A percentile compares a stretch with the other conserved stretches of the same genome.
These are phyloP conservation scores for Halyomorpha halys DNA, from an alignment of 1,140 invertebrate species.

Conservation along the genomic window DNA sequence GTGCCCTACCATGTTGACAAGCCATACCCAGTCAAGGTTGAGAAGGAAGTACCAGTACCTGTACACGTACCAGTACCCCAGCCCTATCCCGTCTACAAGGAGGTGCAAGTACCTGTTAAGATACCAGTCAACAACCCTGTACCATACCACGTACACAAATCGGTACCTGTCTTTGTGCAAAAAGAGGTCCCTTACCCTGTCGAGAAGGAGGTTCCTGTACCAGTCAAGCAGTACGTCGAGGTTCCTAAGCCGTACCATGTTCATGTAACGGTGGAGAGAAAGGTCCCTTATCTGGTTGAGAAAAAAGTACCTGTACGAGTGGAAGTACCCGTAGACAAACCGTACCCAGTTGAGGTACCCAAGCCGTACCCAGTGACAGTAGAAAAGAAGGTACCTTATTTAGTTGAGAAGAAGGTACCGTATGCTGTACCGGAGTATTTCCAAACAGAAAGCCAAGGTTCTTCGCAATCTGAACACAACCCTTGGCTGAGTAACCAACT, in stretches of 20 bases:
- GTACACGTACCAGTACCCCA: slow-evolving; percentile 58
- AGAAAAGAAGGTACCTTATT: slow-evolving; percentile 20
- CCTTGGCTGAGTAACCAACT: too few relatives aligned
- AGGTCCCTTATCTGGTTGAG: slow-evolving; percentile 15
- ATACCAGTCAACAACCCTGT: slow-evolving; percentile 10
- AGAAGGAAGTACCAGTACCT: slow-evolving; percentile 28
- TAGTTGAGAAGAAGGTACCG: slow-evolving; percentile 13
- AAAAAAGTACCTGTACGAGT: slow-evolving; percentile 17
- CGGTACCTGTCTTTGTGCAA: neutral
- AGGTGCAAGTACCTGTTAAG: slow-evolving; percentile 32
- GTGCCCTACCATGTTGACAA: slow-evolving; percentile 31
- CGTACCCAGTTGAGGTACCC: slow-evolving; percentile 21
- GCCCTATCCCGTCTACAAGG: slow-evolving; percentile 46
- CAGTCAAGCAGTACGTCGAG: slow-evolving; percentile 17
- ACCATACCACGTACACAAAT: slow-evolving; percentile 19
- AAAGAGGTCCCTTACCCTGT: slow-evolving; percentile 19
- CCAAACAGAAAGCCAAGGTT: too few relatives aligned
- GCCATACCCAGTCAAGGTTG: slow-evolving; percentile 30
- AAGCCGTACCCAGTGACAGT: slow-evolving; percentile 22
- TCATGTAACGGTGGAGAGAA: slow-evolving; percentile 17
- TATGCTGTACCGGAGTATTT: slow-evolving; percentile 17
- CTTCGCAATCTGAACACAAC: too few relatives aligned
- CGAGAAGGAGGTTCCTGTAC: slow-evolving; percentile 11
- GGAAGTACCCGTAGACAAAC: slow-evolving; percentile 22
- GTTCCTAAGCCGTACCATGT: slow-evolving; percentile 18